Conservation (phyloP, 2,113 vertebrate species). For the Ochotona curzoniae region DNA sequence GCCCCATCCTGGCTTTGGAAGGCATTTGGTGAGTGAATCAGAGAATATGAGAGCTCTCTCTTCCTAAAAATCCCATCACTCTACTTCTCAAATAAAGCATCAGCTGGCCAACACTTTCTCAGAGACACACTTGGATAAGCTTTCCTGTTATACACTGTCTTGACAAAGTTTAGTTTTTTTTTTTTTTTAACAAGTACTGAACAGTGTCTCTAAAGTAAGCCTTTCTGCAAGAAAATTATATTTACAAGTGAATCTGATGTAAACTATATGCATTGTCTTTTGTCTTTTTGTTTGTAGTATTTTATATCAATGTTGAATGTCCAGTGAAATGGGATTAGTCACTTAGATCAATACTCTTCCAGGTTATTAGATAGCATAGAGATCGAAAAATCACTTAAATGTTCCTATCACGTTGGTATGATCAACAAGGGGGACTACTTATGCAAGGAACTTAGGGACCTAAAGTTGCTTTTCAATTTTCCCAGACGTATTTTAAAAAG, state of each 20-base stretch:
- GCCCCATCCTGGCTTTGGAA: too few species aligned
- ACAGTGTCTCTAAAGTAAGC: background rate
- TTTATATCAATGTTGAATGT: background rate
- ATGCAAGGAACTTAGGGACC: background rate
- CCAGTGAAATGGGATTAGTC: background rate
- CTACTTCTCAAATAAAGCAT: too few species aligned
- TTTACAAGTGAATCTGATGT: background rate
- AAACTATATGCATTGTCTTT: conserved; percentile 6
- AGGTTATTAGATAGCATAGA: background rate
- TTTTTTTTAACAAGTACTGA: background rate
- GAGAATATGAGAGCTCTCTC: too few species aligned
- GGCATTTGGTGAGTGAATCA: too few species aligned
- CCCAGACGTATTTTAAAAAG: background rate
- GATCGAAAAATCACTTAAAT: background rate
- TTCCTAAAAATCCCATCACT: too few species aligned
- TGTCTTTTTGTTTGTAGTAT: conserved; percentile 51
- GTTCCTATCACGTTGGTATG: background rate
- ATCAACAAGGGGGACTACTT: background rate
- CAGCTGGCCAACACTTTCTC: background rate
- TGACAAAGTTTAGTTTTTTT: conserved; percentile 44
- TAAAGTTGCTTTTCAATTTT: background rate
- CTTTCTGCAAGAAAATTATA: conserved; percentile 25
- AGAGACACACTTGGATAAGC: conserved; percentile 33
- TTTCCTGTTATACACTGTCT: conserved; percentile 7
- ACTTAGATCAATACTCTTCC: background rate